phyloP scores from a whole-genome alignment of 23 tunicate genomes.

The Trididemnum nubilum region DNA sequence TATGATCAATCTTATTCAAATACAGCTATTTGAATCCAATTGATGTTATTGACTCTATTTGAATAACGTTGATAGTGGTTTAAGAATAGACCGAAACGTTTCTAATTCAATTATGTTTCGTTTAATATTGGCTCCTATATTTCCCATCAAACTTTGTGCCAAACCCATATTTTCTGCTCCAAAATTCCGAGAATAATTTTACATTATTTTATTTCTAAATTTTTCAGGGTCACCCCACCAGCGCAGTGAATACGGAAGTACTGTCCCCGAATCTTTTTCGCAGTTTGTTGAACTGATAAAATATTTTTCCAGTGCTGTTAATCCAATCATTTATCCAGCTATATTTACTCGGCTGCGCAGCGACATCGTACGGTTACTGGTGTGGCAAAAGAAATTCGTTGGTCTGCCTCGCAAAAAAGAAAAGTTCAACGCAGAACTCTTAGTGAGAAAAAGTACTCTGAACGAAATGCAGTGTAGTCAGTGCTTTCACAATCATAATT shows the following conservation, averaged over 20 bases:
- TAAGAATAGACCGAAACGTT: too few species aligned
- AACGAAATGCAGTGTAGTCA: neutral
- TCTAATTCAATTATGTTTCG: too few species aligned
- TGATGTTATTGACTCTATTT: too few species aligned
- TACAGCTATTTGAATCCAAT: too few species aligned
- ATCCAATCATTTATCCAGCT: constrained; percentile 77
- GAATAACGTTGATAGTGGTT: too few species aligned
- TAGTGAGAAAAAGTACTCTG: neutral
- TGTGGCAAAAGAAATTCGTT: neutral
- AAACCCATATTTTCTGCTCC: too few species aligned
- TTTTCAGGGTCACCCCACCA: neutral
- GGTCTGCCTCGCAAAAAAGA: neutral
- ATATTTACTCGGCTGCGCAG: constrained; percentile 78
- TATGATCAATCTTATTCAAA: too few species aligned
- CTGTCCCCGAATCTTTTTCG: constrained; percentile 1
- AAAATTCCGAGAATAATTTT: too few species aligned
- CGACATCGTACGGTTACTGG: constrained; percentile 57
- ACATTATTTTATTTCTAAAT: too few species aligned
- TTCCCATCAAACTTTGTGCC: too few species aligned
- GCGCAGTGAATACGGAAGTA: neutral
- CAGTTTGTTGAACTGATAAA: constrained; percentile 57
- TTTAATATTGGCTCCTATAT: too few species aligned
- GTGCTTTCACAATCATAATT: neutral
- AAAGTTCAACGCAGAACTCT: neutral
- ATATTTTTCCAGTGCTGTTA: constrained; percentile 59